phyloP scores from a whole-genome alignment of 1,140 invertebrate species.

The Ladona fulva region DNA sequence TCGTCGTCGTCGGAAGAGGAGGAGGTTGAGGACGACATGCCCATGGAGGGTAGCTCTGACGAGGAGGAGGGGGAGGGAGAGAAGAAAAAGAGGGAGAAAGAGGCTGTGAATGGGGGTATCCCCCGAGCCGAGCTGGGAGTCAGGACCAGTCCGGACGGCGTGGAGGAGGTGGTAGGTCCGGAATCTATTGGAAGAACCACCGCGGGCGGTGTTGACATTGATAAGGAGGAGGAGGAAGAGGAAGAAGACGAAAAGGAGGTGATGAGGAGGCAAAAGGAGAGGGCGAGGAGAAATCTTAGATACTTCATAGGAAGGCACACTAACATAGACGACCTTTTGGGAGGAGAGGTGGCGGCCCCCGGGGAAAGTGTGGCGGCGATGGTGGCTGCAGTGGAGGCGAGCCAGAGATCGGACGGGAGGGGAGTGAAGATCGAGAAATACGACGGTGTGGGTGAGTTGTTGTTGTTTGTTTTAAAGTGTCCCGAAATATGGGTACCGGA shows the following conservation, averaged over 20 bases:
- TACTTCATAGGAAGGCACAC: constrained; percentile 67
- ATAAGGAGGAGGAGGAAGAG: constrained; percentile 24
- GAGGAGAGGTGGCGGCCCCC: constrained; percentile 33
- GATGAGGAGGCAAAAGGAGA: background rate
- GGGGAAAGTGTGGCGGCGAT: background rate
- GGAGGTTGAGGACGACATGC: background rate
- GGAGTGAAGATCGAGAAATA: background rate
- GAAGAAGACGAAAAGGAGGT: constrained; percentile 28
- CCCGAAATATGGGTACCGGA: too few relatives aligned
- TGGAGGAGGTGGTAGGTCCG: constrained; percentile 38
- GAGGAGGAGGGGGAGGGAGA: constrained; percentile 33
- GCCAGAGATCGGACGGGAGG: background rate
- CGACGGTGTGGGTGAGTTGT: too few relatives aligned
- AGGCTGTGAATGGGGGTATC: constrained; percentile 23
- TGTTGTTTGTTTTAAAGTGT: too few relatives aligned
- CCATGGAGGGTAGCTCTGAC: constrained; percentile 15
- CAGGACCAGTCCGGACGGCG: constrained; percentile 65
- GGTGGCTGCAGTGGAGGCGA: background rate
- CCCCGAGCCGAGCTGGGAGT: constrained; percentile 56
- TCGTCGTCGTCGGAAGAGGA: background rate
- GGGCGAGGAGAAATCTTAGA: constrained; percentile 32
- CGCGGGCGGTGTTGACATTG: constrained; percentile 27
- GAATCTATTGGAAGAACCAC: constrained; percentile 28
- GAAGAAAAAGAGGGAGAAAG: constrained; percentile 29
- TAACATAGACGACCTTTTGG: constrained; percentile 75